These are phyloP conservation scores for Ciconia boyciana DNA, from an alignment of 2,113 vertebrate genomes.

Conservation along the genomic window DNA sequence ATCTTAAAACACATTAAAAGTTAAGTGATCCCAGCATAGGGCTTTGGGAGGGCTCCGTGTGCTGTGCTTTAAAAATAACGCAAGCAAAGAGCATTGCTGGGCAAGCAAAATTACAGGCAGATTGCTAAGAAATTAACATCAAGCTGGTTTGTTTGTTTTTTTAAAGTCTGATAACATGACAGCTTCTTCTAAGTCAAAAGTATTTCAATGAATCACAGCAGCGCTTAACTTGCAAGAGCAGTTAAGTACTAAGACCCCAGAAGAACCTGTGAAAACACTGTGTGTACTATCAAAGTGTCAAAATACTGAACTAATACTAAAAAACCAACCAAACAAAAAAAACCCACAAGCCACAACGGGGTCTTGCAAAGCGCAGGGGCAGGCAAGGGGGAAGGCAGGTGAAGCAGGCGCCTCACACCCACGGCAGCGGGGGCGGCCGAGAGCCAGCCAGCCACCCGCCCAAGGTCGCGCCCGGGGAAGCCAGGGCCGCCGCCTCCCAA, in stretches of 20 bases:
- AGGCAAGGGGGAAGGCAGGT: background rate
- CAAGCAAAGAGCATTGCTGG: fast-evolving
- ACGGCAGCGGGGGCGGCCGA: background rate
- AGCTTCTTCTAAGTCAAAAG: background rate
- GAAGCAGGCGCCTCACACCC: background rate
- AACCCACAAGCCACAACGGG: fast-evolving
- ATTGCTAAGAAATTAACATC: background rate
- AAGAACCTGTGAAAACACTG: background rate
- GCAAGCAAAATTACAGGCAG: background rate
- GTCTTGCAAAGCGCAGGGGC: background rate
- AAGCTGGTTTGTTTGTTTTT: background rate
- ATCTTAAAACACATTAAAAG: background rate
- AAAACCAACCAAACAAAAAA: background rate
- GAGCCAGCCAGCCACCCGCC: background rate
- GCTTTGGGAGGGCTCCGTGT: background rate
- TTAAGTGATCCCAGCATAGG: background rate
- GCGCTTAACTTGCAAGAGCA: fast-evolving
- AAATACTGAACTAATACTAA: fast-evolving
- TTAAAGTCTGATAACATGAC: fast-evolving
- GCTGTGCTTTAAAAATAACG: background rate
- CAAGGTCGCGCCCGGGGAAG: constrained; percentile 2
- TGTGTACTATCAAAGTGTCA: fast-evolving
- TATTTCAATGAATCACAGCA: background rate
- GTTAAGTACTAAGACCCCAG: background rate
- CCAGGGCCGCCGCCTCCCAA: background rate